Percentiles rank a stretch among this genome's conserved stretches.
Conservation (phyloP, 2,113 vertebrate genomes). For the Caretta caretta region DNA sequence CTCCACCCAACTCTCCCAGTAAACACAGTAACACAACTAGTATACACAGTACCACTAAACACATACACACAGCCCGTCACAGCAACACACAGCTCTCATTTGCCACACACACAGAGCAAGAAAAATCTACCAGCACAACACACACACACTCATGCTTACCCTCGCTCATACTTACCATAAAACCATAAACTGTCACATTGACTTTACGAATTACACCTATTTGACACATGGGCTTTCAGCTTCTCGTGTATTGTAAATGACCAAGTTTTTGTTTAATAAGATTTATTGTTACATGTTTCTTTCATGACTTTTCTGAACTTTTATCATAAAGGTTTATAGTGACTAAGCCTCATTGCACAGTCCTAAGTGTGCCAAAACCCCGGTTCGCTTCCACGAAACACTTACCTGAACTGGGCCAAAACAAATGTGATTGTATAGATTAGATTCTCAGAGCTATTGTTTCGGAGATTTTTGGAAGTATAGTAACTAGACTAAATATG, state of each 20-base stretch:
- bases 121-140: background rate
- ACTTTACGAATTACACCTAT: background rate
- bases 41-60: background rate
- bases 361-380: background rate
- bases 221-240: background rate
- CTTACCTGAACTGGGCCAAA: background rate
- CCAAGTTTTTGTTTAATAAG: background rate
- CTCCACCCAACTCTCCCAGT: background rate
- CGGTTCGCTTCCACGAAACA: background rate
- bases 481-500: slow-evolving; percentile 44
- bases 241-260: background rate
- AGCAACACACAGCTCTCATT: background rate
- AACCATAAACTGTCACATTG: background rate
- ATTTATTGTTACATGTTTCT: background rate
- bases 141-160: background rate
- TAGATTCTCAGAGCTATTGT: background rate
- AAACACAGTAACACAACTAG: background rate
- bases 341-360: background rate
- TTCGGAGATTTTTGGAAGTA: slow-evolving; percentile 30
- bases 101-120: background rate
- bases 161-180: background rate
- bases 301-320: background rate
- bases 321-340: background rate
- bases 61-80: background rate
- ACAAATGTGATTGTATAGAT: background rate